These are phyloP conservation scores for Idaea aversata DNA, from an alignment of 2,888 invertebrate species.

Conservation along the genomic window DNA sequence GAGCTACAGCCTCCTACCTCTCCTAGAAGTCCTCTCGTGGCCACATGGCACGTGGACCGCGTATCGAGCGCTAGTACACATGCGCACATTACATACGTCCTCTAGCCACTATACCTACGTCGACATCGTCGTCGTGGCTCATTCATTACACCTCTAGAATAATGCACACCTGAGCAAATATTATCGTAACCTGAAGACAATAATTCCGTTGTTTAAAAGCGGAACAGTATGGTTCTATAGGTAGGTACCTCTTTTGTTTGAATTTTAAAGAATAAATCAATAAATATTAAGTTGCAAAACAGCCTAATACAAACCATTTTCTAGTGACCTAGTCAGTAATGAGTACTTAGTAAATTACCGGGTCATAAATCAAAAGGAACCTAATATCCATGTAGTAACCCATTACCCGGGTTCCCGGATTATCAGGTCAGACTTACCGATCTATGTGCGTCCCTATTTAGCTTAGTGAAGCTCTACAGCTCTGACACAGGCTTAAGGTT, in stretches of 20 bases:
- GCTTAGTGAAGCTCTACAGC: constrained; percentile 12
- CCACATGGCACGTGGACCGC: constrained; percentile 65
- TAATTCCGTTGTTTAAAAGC: constrained; percentile 58
- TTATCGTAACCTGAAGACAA: constrained; percentile 59
- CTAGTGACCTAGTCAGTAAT: too few species aligned
- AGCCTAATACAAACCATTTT: too few species aligned
- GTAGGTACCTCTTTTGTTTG: not conserved
- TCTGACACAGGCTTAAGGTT: not conserved
- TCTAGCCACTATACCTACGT: constrained; percentile 20
- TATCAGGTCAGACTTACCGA: constrained; percentile 12
- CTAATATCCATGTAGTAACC: not conserved
- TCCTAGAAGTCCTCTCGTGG: constrained; percentile 39
- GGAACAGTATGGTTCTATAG: constrained; percentile 35
- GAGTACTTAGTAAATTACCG: not conserved
- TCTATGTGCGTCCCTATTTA: constrained; percentile 22
- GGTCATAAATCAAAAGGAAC: not conserved
- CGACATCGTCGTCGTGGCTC: constrained; percentile 44
- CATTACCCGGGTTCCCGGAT: constrained; percentile 8
- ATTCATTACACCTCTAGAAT: constrained; percentile 61
- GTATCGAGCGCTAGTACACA: constrained; percentile 75
- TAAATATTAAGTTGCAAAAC: not conserved
- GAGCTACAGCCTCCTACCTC: constrained; percentile 63
- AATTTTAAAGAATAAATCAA: not conserved
- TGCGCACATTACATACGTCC: constrained; percentile 53
- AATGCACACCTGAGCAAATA: constrained; percentile 75